These are phyloP conservation scores for Oreonectes daqikongensis DNA, from an alignment of 2,797 vertebrate species.

Conservation along the genomic window DNA sequence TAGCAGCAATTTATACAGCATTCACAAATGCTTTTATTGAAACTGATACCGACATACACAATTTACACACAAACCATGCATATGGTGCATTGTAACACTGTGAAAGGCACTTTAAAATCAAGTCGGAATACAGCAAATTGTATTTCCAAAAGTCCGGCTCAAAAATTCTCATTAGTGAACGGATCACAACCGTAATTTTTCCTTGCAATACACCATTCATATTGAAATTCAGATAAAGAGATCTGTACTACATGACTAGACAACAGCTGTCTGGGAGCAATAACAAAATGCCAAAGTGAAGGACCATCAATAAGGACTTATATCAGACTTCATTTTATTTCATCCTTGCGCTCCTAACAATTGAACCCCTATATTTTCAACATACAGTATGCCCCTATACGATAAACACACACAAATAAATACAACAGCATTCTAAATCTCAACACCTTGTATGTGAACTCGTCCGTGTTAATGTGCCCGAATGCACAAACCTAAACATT, in stretches of 20 bases:
- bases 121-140: no score
- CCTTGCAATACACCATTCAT: no score
- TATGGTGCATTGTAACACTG: no score
- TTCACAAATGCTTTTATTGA: constrained; percentile 7
- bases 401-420: constrained; percentile 13
- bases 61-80: neutral
- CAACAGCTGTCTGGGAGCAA: neutral
- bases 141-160: no score
- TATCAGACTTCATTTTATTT: constrained; percentile 11
- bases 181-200: no score
- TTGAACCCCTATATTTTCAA: neutral
- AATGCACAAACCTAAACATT: constrained; percentile 24
- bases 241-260: neutral
- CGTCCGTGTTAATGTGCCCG: neutral
- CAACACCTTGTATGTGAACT: constrained; percentile 26
- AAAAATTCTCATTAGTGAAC: no score
- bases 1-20: neutral
- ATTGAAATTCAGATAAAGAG: neutral
- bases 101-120: no score
- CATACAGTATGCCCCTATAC: neutral
- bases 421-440: constrained; percentile 4
- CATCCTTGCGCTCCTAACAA: neutral
- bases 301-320: neutral
- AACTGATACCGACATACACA: constrained; percentile 1
- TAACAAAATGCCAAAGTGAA: neutral